A percentile compares a stretch with the other conserved stretches of the same genome.
Evolutionary conservation across 2,113 vertebrate species (phyloP).

Genomic region (Falcunculus frontatus): DNA sequence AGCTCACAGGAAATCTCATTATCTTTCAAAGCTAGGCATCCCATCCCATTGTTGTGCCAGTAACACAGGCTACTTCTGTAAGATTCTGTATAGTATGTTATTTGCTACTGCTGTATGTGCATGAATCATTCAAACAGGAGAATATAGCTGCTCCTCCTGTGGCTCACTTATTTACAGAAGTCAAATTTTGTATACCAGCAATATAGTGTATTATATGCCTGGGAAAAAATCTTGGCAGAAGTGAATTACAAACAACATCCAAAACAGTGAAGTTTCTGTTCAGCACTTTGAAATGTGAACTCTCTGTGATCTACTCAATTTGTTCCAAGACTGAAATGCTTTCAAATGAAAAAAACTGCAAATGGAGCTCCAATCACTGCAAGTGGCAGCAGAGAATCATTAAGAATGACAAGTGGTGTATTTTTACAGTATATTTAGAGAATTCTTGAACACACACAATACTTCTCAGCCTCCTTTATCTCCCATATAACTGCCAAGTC

Average conservation of each 20-base stretch:
- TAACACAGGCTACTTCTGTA: neutral
- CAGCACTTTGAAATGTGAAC: slow-evolving; percentile 13
- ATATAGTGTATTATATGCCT: neutral
- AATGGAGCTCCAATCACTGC: slow-evolving; percentile 22
- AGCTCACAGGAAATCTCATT: slow-evolving; percentile 34
- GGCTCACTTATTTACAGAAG: slow-evolving; percentile 8
- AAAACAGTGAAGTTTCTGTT: neutral
- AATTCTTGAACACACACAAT: slow-evolving; percentile 33
- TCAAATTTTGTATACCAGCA: neutral
- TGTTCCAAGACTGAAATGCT: slow-evolving; percentile 6
- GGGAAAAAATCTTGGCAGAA: slow-evolving; percentile 10
- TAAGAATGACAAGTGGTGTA: slow-evolving; percentile 51
- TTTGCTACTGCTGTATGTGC: neutral
- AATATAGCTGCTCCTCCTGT: neutral
- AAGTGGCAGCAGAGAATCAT: slow-evolving; percentile 49
- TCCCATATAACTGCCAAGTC: neutral
- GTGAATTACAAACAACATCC: neutral
- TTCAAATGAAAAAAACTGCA: slow-evolving; percentile 26
- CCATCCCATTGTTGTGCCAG: neutral
- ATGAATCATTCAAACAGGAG: neutral
- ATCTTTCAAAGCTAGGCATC: neutral
- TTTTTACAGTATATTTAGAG: slow-evolving; percentile 60
- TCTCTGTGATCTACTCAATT: slow-evolving; percentile 25
- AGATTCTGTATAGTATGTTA: neutral
- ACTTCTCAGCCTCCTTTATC: neutral